Base-by-base conservation (phyloP, 2,888 invertebrate genomes). In the Rhabditoides inermis region DNA sequence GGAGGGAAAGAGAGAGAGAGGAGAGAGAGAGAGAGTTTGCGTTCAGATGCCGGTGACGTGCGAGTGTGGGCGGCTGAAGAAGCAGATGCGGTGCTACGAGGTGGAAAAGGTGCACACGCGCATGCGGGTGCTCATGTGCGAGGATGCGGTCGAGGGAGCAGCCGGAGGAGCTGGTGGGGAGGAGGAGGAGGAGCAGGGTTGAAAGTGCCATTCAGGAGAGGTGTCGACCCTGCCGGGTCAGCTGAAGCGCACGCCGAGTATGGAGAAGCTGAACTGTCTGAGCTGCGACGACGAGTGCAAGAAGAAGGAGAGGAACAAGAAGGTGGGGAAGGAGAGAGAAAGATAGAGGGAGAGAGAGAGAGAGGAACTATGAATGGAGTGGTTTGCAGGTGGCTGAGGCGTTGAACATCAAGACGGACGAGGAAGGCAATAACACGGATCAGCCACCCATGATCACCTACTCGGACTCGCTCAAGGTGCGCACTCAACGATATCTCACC, bases 211-310 rank as follows among this genome's bases (percentile, higher is more conserved):
- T 40, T 40, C 23, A 18, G 12, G 53, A 53, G 23, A 36, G 35
- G 37, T 25, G 20, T 27, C 41, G 20, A 10, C 20, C 28, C 18
- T n/a, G 41, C n/a, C 15, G 6, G 25, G 18, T 30, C 37, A 41
- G 12, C 32, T 57, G 35, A 46, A 49, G 32, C 12, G 56, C 28
- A 46, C 47, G 1, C 36, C 50, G 20, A 53, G 53, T 23, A 57
- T 53, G 56, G 56, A 57, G 22, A 53, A 50, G 30, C 39, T 57
- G 37, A 44, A 50, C 30, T 44, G 87, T 2, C 78, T 94, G 73
- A 89, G 91, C 63, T 95, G 95, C 80, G 89, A 87, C 76, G 88
- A 90, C 62, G 90, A 90, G 70, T 95, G 95, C 78, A 85, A 86
- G 51, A 79, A 86, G 32, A 81, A 88, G 49, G 90, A 91, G 68